A percentile compares a stretch with the other conserved stretches of the same genome.
These are phyloP conservation scores for Brachymystax lenok DNA, from an alignment of 2,797 vertebrate genomes.

Conservation along the genomic window DNA sequence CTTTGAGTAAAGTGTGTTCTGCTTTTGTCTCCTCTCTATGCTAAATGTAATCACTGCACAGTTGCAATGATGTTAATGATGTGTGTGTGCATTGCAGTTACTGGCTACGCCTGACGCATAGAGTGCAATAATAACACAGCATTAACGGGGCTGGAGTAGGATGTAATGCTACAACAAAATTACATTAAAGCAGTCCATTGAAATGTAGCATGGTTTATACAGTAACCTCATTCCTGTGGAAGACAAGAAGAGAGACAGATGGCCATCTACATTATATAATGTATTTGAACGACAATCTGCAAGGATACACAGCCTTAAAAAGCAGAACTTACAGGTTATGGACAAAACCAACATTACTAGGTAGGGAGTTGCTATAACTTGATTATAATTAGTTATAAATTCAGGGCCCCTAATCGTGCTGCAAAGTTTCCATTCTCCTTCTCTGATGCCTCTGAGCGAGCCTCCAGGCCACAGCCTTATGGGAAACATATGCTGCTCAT, in stretches of 20 bases:
- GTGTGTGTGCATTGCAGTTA: background rate
- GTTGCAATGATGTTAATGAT: background rate
- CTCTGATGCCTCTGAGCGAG: background rate
- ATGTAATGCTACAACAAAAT: background rate
- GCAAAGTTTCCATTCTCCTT: background rate
- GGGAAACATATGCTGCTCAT: conserved; percentile 15
- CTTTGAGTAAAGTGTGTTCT: background rate
- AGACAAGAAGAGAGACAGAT: background rate
- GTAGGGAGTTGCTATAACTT: background rate
- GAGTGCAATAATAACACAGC: background rate
- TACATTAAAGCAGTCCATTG: background rate
- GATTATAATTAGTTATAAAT: background rate
- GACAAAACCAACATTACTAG: background rate
- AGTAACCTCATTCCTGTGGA: background rate
- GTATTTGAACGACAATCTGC: background rate
- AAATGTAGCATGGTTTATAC: background rate
- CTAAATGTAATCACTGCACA: background rate
- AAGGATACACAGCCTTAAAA: background rate
- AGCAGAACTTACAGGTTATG: background rate
- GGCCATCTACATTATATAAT: background rate
- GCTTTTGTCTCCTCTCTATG: background rate
- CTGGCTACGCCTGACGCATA: background rate
- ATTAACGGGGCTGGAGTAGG: background rate
- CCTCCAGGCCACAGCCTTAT: background rate
- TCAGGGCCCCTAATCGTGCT: background rate